A percentile compares a stretch with the other conserved stretches of the same genome.
phyloP scores from a whole-genome alignment of 2,797 vertebrate genomes.

The Pangasius djambal region DNA sequence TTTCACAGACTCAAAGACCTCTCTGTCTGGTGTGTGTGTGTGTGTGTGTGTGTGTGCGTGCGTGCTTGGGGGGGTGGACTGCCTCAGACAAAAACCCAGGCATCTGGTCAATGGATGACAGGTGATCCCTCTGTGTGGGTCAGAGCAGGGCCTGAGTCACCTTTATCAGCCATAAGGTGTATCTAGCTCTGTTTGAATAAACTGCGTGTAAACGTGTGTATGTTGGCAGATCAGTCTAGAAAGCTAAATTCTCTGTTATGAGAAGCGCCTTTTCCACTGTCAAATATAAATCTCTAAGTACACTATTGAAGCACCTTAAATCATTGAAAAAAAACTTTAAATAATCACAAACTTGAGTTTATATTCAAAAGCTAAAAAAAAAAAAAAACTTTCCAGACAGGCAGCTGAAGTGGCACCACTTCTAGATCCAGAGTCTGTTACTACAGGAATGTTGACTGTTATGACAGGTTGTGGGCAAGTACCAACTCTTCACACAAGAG shows the following conservation, averaged over 20 bases:
- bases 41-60: conserved; percentile 10
- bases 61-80: conserved; percentile 1
- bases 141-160: not conserved
- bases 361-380: not conserved
- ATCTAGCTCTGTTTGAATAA: not conserved
- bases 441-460: conserved; percentile 40
- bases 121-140: conserved; percentile 44
- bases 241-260: not conserved
- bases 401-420: conserved; percentile 14
- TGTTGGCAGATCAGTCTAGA: not conserved
- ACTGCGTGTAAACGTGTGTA: not conserved
- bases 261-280: too few relatives aligned
- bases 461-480: conserved; percentile 24
- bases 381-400: conserved; percentile 13
- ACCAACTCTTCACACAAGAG: conserved; percentile 7
- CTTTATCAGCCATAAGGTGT: conserved; percentile 11
- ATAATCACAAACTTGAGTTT: not conserved
- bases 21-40: conserved; percentile 64
- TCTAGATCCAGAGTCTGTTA: conserved; percentile 32
- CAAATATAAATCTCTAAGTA: not conserved
- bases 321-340: not conserved
- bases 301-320: not conserved
- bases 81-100: not conserved
- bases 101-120: conserved; percentile 48
- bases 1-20: conserved; percentile 64